phyloP scores from a whole-genome alignment of 2,797 vertebrate species.

The Austrolebias charrua region DNA sequence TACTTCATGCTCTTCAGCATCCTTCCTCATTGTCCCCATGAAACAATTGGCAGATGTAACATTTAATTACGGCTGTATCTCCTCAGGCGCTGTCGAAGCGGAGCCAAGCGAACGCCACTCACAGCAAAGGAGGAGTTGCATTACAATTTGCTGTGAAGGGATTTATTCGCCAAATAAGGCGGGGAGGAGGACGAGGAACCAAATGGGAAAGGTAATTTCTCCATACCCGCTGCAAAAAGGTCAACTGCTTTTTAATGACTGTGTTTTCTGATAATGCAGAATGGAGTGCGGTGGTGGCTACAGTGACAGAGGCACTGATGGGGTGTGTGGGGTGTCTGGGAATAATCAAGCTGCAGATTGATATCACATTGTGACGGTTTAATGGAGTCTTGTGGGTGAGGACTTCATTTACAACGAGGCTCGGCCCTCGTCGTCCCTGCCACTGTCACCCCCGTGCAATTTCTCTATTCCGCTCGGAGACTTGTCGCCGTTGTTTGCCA shows the following conservation, averaged over 20 bases:
- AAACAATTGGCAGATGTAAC: conserved; percentile 85
- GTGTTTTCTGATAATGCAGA: conserved; percentile 82
- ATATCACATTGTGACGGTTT: conserved; percentile 76
- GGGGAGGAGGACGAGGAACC: conserved; percentile 40
- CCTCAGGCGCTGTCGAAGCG: conserved; percentile 76
- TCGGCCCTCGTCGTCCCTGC: conserved; percentile 46
- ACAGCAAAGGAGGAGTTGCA: conserved; percentile 77
- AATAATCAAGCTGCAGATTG: conserved; percentile 85
- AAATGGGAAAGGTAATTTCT: conserved; percentile 78
- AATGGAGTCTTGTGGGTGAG: conserved; percentile 77
- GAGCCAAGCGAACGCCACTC: conserved; percentile 68
- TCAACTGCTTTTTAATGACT: conserved; percentile 87
- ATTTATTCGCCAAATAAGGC: conserved; percentile 72
- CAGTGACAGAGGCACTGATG: conserved; percentile 24
- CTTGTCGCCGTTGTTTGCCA: conserved; percentile 67
- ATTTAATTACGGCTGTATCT: conserved; percentile 82
- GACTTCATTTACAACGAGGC: conserved; percentile 75
- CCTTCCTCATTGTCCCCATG: conserved; percentile 71
- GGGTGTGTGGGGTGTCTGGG: conserved; percentile 29
- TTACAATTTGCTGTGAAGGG: conserved; percentile 79
- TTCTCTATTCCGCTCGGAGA: conserved; percentile 71
- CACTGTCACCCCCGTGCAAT: conserved; percentile 72
- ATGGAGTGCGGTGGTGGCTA: conserved; percentile 54
- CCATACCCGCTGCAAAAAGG: conserved; percentile 80
- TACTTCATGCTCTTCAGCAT: conserved; percentile 52